Evolutionary conservation across 2,113 vertebrate species (phyloP).

Genomic region (Arothron firmamentum): DNA sequence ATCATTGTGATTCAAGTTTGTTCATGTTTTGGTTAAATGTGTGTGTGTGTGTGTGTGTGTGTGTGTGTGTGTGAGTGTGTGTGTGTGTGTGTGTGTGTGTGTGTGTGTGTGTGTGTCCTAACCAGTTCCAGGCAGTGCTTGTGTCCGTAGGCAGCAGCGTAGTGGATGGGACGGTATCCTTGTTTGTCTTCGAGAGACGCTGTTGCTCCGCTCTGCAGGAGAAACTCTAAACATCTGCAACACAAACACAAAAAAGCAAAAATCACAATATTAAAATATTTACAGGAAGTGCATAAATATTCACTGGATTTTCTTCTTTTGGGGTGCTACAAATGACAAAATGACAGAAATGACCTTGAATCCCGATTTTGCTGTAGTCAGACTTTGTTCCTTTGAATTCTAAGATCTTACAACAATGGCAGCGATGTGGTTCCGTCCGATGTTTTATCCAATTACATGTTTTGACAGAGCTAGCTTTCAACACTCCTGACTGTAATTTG

Average conservation of each 20-base stretch:
- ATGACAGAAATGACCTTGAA: too few species aligned
- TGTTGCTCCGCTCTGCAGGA: slow-evolving; percentile 87
- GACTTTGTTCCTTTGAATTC: too few species aligned
- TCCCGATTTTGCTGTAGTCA: too few species aligned
- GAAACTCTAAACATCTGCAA: slow-evolving; percentile 90
- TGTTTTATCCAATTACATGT: too few species aligned
- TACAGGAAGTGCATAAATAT: not conserved
- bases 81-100: slow-evolving; percentile 6
- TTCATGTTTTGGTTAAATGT: not conserved
- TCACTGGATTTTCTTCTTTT: too few species aligned
- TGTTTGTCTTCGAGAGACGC: slow-evolving; percentile 89
- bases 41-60: too few species aligned
- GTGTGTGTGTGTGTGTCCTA: slow-evolving; percentile 27
- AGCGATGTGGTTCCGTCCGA: too few species aligned
- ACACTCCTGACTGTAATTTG: too few species aligned
- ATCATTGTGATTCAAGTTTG: not conserved
- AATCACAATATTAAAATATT: not conserved
- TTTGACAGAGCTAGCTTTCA: too few species aligned
- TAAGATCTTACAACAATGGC: too few species aligned
- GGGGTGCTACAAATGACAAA: too few species aligned
- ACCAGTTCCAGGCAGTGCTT: slow-evolving; percentile 92
- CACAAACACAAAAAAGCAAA: not conserved
- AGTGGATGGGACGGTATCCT: slow-evolving; percentile 92
- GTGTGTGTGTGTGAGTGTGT: not conserved
- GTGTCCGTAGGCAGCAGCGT: slow-evolving; percentile 95